Conservation (phyloP, 2,888 invertebrate species). For the Creontiades dilutus region DNA sequence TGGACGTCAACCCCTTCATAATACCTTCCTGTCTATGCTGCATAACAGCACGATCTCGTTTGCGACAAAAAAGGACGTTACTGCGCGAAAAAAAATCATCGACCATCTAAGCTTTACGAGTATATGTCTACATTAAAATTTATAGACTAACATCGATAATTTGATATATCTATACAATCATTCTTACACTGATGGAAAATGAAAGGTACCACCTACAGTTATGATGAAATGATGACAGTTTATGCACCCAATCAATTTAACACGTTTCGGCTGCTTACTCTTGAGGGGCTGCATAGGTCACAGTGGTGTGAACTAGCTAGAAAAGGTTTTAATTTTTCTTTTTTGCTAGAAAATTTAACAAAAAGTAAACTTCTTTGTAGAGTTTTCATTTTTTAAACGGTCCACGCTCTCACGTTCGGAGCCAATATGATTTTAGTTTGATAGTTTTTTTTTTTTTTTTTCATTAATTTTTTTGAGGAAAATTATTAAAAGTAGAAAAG, state of each 20-base stretch:
- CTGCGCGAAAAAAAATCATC: no score
- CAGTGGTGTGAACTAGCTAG: slow-evolving; percentile 98
- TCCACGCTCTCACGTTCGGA: slow-evolving; percentile 35
- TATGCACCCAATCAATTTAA: background rate
- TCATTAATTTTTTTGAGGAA: background rate
- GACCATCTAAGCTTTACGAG: no score
- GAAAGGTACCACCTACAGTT: background rate
- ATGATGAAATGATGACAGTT: background rate
- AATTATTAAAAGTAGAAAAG: background rate
- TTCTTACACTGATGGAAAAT: background rate
- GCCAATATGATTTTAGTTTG: background rate
- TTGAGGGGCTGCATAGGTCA: slow-evolving; percentile 82
- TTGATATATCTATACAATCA: no score
- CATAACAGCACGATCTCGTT: no score
- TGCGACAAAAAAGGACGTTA: no score
- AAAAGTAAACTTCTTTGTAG: slow-evolving; percentile 16
- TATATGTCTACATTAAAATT: no score
- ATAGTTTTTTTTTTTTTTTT: background rate
- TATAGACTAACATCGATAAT: no score
- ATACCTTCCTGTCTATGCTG: no score
- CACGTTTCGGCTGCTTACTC: background rate
- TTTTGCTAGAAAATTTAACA: slow-evolving; percentile 3
- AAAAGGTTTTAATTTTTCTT: slow-evolving; percentile 87
- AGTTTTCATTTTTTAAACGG: background rate
- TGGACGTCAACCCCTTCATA: no score